These are phyloP conservation scores for Stercorarius parasiticus DNA, from an alignment of 2,113 vertebrate genomes.

Conservation along the genomic window DNA sequence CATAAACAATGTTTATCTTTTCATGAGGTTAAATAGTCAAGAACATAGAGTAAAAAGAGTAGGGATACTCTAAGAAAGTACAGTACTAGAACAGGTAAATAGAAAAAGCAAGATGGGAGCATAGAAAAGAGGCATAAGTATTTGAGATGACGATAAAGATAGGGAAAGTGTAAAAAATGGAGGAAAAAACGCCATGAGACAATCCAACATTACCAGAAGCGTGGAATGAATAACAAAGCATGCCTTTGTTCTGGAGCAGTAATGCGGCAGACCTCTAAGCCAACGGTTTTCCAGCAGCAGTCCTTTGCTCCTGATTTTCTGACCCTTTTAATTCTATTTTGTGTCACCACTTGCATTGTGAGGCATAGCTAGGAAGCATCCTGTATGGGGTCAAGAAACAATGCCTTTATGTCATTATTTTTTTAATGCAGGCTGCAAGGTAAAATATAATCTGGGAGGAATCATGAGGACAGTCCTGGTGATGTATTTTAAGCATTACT, in stretches of 20 bases:
- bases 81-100: not conserved
- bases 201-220: not conserved
- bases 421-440: not conserved
- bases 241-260: not conserved
- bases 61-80: not conserved
- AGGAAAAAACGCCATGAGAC: not conserved
- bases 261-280: not conserved
- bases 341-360: not conserved
- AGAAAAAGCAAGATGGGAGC: not conserved
- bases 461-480: not conserved
- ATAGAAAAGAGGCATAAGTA: not conserved
- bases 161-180: not conserved
- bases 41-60: not conserved
- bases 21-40: not conserved
- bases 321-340: not conserved
- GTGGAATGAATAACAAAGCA: not conserved
- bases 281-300: not conserved
- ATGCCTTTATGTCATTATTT: accelerated
- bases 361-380: not conserved
- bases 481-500: not conserved
- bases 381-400: not conserved
- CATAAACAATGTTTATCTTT: not conserved
- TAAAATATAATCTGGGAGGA: not conserved
- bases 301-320: not conserved
- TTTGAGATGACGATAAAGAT: not conserved